These are phyloP conservation scores for Lepidocyrtoides sp. DNA, from an alignment of 2,888 invertebrate species.

Conservation along the genomic window DNA sequence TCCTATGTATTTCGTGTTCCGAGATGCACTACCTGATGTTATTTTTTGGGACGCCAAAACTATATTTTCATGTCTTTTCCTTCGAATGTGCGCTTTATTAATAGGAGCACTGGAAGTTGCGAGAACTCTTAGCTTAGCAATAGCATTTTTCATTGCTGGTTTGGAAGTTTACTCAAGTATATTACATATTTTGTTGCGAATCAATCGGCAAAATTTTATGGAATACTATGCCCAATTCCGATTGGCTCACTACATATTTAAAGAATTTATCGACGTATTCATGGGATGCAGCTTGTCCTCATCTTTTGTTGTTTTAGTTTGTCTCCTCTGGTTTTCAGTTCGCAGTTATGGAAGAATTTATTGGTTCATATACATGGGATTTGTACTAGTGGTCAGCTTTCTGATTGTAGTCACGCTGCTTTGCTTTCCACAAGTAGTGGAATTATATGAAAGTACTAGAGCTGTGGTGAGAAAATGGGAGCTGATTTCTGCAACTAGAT, in stretches of 20 bases:
- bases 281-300: conserved; percentile 21
- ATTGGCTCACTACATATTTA: conserved; percentile 32
- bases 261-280: neutral
- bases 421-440: conserved; percentile 47
- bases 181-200: conserved; percentile 10
- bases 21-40: conserved; percentile 33
- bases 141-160: conserved; percentile 34
- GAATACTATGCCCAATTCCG: conserved; percentile 29
- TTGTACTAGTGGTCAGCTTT: neutral
- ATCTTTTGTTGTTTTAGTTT: neutral
- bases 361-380: conserved; percentile 36
- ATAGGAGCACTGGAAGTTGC: conserved; percentile 32
- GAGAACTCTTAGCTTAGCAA: conserved; percentile 26
- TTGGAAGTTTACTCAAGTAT: conserved; percentile 43
- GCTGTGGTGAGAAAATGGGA: conserved; percentile 25
- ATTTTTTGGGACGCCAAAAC: neutral
- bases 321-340: conserved; percentile 45
- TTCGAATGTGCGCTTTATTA: neutral
- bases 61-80: neutral
- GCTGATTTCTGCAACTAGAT: neutral
- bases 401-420: neutral
- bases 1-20: conserved; percentile 34
- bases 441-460: conserved; percentile 25
- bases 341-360: conserved; percentile 29
- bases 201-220: conserved; percentile 18